A percentile compares a stretch with the other conserved stretches of the same genome.
phyloP scores from a whole-genome alignment of 2,888 invertebrate genomes.

The Sylvicola cinctus region DNA sequence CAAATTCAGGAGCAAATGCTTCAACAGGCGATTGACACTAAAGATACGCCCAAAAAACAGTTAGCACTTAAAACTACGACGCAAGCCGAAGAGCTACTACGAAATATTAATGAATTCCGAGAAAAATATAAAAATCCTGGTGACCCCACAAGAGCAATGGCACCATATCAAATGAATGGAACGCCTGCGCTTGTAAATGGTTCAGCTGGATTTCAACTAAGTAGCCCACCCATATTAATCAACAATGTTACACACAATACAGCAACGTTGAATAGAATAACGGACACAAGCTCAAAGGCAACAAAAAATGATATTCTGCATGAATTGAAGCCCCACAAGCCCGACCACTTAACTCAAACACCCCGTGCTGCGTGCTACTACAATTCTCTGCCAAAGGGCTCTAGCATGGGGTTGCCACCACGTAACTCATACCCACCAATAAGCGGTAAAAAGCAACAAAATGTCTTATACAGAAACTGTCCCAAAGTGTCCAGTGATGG shows the following conservation, averaged over 20 bases:
- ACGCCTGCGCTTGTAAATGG: too few species aligned
- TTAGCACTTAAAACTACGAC: slow-evolving; percentile 5
- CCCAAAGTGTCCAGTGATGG: slow-evolving; percentile 30
- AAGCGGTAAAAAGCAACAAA: slow-evolving; percentile 30
- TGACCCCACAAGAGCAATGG: slow-evolving; percentile 15
- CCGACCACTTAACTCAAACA: not conserved
- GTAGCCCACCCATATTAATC: not conserved
- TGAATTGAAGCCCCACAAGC: slow-evolving; percentile 21
- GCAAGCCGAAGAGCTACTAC: slow-evolving; percentile 34
- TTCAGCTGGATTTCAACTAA: not conserved
- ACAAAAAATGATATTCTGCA: slow-evolving; percentile 22
- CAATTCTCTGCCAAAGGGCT: slow-evolving; percentile 23
- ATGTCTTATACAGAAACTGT: slow-evolving; percentile 4
- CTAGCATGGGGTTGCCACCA: slow-evolving; percentile 37
- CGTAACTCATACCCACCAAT: slow-evolving; percentile 40
- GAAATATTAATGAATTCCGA: slow-evolving; percentile 38
- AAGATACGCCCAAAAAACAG: slow-evolving; percentile 1
- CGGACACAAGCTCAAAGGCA: slow-evolving; percentile 6
- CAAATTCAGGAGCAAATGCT: slow-evolving; percentile 16
- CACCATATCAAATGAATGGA: slow-evolving; percentile 6
- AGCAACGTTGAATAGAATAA: slow-evolving; percentile 11
- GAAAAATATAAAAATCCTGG: slow-evolving; percentile 39
- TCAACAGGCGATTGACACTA: slow-evolving; percentile 7
- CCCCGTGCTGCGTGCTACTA: slow-evolving; percentile 12
- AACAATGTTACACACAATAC: slow-evolving; percentile 4